These are phyloP conservation scores for Drosophila borealis DNA, from an alignment of 2,888 invertebrate species.

Conservation along the genomic window DNA sequence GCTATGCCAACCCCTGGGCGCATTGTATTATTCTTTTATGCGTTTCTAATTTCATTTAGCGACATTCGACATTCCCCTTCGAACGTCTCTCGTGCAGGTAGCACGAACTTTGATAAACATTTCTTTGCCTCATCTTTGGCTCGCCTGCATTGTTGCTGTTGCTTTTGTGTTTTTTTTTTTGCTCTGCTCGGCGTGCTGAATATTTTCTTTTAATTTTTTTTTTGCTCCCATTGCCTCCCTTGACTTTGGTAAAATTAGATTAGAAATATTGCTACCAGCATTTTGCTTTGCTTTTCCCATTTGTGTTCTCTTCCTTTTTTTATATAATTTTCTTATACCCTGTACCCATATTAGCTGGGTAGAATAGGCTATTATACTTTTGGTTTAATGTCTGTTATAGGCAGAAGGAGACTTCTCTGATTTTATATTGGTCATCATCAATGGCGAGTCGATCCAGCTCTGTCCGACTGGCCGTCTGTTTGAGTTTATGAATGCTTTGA, in stretches of 20 bases:
- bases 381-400: no score
- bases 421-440: no score
- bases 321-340: conserved; percentile 24
- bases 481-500: no score
- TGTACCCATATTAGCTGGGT: background rate
- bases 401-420: no score
- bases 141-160: conserved; percentile 70
- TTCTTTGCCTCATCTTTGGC: conserved; percentile 54
- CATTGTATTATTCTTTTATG: conserved; percentile 76
- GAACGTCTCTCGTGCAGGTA: conserved; percentile 31
- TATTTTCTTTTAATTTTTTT: conserved; percentile 76
- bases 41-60: conserved; percentile 82
- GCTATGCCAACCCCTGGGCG: conserved; percentile 60
- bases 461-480: no score
- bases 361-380: background rate
- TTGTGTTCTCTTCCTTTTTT: conserved; percentile 37
- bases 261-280: conserved; percentile 81
- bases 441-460: no score
- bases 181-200: conserved; percentile 36
- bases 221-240: conserved; percentile 38
- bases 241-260: conserved; percentile 78
- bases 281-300: conserved; percentile 63
- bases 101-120: conserved; percentile 72
- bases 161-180: conserved; percentile 38
- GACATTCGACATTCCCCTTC: conserved; percentile 65